Conservation (phyloP, 2,113 vertebrate genomes). For the Varanus salvator region DNA sequence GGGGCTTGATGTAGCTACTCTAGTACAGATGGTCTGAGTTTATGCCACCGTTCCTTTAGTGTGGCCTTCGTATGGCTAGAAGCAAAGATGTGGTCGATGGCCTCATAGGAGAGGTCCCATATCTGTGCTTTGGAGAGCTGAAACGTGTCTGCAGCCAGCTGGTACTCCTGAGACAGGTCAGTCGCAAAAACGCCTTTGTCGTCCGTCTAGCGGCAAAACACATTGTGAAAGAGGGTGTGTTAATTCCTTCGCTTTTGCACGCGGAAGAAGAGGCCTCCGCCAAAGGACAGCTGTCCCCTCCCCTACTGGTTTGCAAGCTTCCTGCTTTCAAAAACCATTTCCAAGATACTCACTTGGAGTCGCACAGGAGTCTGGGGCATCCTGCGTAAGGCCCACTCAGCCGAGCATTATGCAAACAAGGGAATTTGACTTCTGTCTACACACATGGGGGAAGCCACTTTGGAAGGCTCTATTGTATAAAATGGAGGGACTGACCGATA, state of each 20-base stretch:
- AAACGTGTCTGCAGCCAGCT: conserved; percentile 90
- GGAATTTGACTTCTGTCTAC: background rate
- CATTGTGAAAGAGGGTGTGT: background rate
- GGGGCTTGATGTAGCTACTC: conserved; percentile 41
- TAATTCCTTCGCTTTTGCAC: background rate
- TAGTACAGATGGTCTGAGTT: conserved; percentile 76
- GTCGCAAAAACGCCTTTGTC: conserved; percentile 96
- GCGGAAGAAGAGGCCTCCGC: accelerated
- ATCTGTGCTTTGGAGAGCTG: conserved; percentile 82
- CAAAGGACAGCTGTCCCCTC: background rate
- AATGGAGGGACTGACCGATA: no score
- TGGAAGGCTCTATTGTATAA: no score
- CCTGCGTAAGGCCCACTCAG: background rate
- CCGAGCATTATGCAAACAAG: background rate
- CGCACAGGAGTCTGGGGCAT: background rate
- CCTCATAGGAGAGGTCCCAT: conserved; percentile 89
- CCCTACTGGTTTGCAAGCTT: background rate
- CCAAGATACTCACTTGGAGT: background rate
- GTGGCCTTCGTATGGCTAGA: conserved; percentile 80
- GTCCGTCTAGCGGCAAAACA: conserved; percentile 85
- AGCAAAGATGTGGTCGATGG: conserved; percentile 90
- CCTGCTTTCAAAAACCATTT: background rate
- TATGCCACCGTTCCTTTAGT: conserved; percentile 85
- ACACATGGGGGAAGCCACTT: background rate
- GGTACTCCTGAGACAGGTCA: conserved; percentile 92